Evolutionary conservation across 2,888 invertebrate species (phyloP), one percentile per base, ranked within the genome.

Genomic region (Meteorus colon): DNA sequence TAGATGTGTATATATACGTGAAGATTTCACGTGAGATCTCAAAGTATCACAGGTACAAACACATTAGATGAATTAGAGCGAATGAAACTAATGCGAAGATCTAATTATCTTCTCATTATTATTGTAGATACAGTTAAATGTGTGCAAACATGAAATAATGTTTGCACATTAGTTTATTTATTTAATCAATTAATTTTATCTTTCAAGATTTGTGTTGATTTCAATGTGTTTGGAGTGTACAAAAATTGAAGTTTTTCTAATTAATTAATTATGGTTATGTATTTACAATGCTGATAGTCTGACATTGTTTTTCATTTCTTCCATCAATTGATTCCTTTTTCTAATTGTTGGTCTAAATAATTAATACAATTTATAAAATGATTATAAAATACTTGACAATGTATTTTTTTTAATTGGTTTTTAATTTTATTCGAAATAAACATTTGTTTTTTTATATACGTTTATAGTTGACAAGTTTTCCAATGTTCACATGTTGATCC

Each of bases 281-380:
- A 41, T 41, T 5, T 12, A 41, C 41, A 41, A 41, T 41, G 41
- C 41, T 41, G 12, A 0, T 3, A 41, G 41, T 41, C 8, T 41
- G 41, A 41, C 41, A 41, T 41, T 68, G 55, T 59, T 55, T 31
- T 27, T 6, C 14, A 5, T 16, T 59, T 16, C n/a, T 70, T 19
- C 24, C 4, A 41, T 48, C 24, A 34, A 19, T 60, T 19, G 4
- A 34, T 34, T 19, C 16, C 29, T 68, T 51, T 68, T n/a, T 31
- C 29, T 14, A 0, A 16, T n/a, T 16, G 31, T 59, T 31, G n/a
- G 16, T 45, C 29, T 68, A 4, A 29, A 31, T 55, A 55, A 69
- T 12, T 29, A 31, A 8, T 34, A 69, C 16, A 69, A 55, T 77
- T 78, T 78, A 77, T 77, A 78, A 78, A 78, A 78, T 73, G 59